Conservation (phyloP, 2,797 vertebrate species). For the Enteromius thamalakanensis region DNA sequence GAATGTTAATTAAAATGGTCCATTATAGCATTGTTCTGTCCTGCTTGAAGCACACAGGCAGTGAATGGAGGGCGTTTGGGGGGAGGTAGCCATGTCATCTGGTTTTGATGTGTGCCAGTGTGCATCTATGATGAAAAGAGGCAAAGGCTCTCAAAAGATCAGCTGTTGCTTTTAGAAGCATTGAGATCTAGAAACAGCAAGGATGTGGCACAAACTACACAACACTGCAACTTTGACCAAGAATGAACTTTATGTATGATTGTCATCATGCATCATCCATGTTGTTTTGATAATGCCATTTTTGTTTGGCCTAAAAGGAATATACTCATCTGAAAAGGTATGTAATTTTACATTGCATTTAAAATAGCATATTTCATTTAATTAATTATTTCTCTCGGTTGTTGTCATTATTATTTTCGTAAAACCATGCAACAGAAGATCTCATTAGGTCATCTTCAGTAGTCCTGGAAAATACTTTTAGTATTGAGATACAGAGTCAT, state of each 20-base stretch:
- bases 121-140: constrained; percentile 62
- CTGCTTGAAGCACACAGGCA: constrained; percentile 53
- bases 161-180: constrained; percentile 60
- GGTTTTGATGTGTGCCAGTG: constrained; percentile 80
- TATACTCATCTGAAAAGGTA: constrained; percentile 39
- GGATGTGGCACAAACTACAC: neutral
- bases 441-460: neutral
- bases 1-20: constrained; percentile 61
- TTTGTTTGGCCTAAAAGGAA: constrained; percentile 19
- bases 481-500: neutral
- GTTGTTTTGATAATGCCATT: neutral
- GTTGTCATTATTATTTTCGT: neutral
- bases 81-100: constrained; percentile 73
- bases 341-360: neutral
- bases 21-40: constrained; percentile 58
- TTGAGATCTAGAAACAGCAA: constrained; percentile 18
- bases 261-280: neutral
- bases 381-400: neutral
- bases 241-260: neutral
- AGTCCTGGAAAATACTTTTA: neutral
- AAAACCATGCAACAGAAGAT: neutral
- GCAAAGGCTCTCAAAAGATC: constrained; percentile 60
- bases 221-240: neutral
- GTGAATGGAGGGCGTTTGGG: constrained; percentile 37
- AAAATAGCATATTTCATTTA: neutral